Percentiles rank a stretch among this genome's conserved stretches.
Conservation (phyloP, 2,888 invertebrate genomes). For the Pollenia angustigena region DNA sequence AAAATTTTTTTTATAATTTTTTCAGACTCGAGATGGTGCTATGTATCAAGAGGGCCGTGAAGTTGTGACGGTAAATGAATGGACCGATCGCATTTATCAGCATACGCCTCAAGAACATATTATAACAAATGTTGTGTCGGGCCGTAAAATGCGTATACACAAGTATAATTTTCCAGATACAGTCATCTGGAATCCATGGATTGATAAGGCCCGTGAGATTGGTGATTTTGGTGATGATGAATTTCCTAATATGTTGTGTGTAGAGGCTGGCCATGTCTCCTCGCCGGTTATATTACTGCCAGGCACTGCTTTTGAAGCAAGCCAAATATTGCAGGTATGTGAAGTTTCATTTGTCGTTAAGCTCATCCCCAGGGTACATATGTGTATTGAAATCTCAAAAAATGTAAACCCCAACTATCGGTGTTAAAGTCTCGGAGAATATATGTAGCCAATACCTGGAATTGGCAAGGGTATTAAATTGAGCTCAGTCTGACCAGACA, state of each 20-base stretch:
- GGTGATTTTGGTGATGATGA: conserved; percentile 98
- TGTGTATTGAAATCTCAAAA: neutral
- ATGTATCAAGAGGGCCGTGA: conserved; percentile 96
- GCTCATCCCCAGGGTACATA: no score
- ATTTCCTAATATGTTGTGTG: conserved; percentile 98
- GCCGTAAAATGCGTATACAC: conserved; percentile 95
- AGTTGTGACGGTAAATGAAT: conserved; percentile 94
- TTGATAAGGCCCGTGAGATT: conserved; percentile 95
- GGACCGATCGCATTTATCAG: conserved; percentile 97
- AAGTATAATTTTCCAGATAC: conserved; percentile 98
- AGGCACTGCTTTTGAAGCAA: conserved; percentile 96
- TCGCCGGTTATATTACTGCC: conserved; percentile 94
- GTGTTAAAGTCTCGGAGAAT: no score
- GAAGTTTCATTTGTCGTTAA: neutral
- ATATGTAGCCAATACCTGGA: no score
- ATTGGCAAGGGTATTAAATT: no score
- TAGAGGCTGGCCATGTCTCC: conserved; percentile 96
- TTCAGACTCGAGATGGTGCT: conserved; percentile 91
- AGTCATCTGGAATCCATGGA: conserved; percentile 99
- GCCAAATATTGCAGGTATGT: conserved; percentile 92
- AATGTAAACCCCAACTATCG: no score
- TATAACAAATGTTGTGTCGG: conserved; percentile 96
- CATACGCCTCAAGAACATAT: conserved; percentile 96
- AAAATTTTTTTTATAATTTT: neutral
- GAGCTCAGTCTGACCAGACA: no score